Evolutionary conservation across 2,797 vertebrate genomes (phyloP).

Genomic region (Lemur catta): DNA sequence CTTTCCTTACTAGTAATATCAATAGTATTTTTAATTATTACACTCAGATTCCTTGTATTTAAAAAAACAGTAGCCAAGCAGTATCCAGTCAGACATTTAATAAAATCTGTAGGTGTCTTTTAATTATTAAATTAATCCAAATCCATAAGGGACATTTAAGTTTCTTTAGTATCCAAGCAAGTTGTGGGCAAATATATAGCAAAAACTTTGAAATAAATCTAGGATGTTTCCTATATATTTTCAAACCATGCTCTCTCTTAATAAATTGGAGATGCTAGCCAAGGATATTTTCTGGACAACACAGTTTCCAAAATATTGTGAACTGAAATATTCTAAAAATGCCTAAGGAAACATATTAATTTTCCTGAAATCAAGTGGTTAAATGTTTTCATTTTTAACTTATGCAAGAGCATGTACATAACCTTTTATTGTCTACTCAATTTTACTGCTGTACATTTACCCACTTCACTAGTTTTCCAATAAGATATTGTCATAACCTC

Average conservation of each 20-base stretch:
- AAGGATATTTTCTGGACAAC: background rate
- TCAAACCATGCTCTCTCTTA: background rate
- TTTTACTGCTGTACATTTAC: background rate
- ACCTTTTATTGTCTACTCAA: background rate
- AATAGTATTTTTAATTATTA: background rate
- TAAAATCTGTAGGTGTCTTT: background rate
- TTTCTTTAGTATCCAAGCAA: conserved; percentile 14
- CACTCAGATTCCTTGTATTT: background rate
- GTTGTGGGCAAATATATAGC: background rate
- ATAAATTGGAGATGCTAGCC: background rate
- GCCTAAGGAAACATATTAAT: background rate
- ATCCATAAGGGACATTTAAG: background rate
- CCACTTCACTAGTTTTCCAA: background rate
- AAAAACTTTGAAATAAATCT: background rate
- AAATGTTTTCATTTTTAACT: background rate
- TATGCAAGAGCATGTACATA: background rate
- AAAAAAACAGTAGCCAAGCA: background rate
- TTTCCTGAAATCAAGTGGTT: background rate
- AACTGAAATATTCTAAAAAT: background rate
- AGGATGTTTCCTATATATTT: background rate
- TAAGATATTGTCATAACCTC: background rate
- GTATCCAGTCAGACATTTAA: background rate
- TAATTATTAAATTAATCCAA: conserved; percentile 25
- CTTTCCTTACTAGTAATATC: background rate
- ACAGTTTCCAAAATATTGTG: background rate